Conservation (phyloP, 2,113 vertebrate genomes). For the Cyanoderma ruficeps region DNA sequence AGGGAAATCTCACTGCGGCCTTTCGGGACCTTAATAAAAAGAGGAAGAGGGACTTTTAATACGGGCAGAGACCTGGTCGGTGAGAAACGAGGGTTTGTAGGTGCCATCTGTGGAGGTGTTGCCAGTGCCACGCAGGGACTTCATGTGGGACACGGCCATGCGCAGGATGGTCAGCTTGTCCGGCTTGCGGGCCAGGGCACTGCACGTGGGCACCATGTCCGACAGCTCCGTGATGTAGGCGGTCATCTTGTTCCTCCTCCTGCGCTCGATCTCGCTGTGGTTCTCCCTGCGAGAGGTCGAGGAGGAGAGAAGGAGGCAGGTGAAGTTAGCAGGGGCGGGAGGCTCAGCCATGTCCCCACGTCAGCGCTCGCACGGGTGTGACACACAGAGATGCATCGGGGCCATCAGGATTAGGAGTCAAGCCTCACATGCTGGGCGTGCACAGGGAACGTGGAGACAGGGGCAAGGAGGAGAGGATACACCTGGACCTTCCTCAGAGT, state of each 20-base stretch:
- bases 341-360: fast-evolving
- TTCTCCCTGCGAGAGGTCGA: conserved; percentile 73
- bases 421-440: conserved; percentile 67
- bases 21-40: not conserved
- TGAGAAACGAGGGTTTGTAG: conserved; percentile 95
- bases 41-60: not conserved
- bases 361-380: not conserved
- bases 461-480: not conserved
- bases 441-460: not conserved
- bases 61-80: conserved; percentile 83
- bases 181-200: conserved; percentile 93
- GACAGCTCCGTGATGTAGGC: conserved; percentile 88
- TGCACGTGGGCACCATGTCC: conserved; percentile 98
- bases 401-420: not conserved
- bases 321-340: not conserved
- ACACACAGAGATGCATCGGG: not conserved
- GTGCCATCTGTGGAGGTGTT: conserved; percentile 89
- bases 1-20: not conserved
- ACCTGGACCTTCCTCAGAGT: not conserved
- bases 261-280: conserved; percentile 83
- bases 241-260: conserved; percentile 84
- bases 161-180: conserved; percentile 98
- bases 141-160: conserved; percentile 99
- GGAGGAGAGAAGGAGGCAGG: not conserved
- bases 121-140: conserved; percentile 89